Conservation (phyloP, 1,140 invertebrate genomes). For the Anoplophora glabripennis region DNA sequence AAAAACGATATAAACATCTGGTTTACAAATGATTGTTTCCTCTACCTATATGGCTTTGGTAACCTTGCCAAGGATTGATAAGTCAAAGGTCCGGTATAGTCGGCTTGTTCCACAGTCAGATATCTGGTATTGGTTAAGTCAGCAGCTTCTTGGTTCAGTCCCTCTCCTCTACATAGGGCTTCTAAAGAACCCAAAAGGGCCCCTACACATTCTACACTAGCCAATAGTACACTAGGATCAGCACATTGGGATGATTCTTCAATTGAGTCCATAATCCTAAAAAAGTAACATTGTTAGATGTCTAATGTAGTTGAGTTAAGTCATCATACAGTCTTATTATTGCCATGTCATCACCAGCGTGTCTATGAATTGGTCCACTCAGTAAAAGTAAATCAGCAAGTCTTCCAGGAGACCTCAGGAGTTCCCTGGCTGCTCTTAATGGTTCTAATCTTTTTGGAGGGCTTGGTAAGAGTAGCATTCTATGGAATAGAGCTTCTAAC, state of each 20-base stretch:
- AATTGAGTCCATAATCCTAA: slow-evolving; percentile 86
- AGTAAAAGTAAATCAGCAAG: slow-evolving; percentile 71
- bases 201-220: slow-evolving; percentile 80
- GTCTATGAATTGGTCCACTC: slow-evolving; percentile 71
- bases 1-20: neutral
- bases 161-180: slow-evolving; percentile 70
- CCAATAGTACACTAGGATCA: slow-evolving; percentile 69
- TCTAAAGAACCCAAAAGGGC: slow-evolving; percentile 80
- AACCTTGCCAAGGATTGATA: slow-evolving; percentile 79
- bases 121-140: slow-evolving; percentile 71
- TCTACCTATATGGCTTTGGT: slow-evolving; percentile 71
- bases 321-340: slow-evolving; percentile 79
- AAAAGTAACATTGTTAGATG: slow-evolving; percentile 34
- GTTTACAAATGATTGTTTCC: neutral
- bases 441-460: slow-evolving; percentile 81
- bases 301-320: neutral
- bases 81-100: slow-evolving; percentile 79
- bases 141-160: slow-evolving; percentile 57
- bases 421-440: slow-evolving; percentile 74
- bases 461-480: slow-evolving; percentile 85
- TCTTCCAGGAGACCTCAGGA: slow-evolving; percentile 67
- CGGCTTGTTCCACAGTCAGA: slow-evolving; percentile 70
- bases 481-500: slow-evolving; percentile 86
- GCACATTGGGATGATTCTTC: slow-evolving; percentile 72
- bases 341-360: slow-evolving; percentile 84